Percentiles rank a stretch among this genome's conserved stretches.
Evolutionary conservation across 2,113 vertebrate genomes (phyloP).

Genomic region (Rutilus rutilus): DNA sequence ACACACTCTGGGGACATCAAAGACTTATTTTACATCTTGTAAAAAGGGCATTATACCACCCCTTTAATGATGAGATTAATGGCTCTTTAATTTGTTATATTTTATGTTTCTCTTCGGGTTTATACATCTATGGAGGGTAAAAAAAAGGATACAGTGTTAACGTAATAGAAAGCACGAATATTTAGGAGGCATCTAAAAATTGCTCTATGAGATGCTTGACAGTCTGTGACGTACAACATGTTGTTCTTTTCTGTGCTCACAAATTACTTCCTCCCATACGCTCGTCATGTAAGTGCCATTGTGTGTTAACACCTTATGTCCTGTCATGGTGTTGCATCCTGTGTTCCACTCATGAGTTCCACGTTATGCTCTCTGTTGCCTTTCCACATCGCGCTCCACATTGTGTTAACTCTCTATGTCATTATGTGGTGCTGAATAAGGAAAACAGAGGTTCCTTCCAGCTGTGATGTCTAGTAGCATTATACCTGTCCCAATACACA

Average conservation of each 20-base stretch:
- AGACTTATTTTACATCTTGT: no score
- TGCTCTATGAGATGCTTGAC: not conserved
- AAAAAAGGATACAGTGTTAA: no score
- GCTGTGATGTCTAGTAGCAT: conserved; percentile 8
- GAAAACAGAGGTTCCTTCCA: conserved; percentile 35
- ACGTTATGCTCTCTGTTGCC: conserved; percentile 21
- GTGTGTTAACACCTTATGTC: conserved; percentile 49
- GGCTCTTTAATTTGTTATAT: no score
- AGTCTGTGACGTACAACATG: not conserved
- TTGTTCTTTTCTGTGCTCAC: not conserved
- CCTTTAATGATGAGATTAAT: no score
- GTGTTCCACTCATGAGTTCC: conserved; percentile 15
- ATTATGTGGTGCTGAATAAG: conserved; percentile 35
- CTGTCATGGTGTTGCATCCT: conserved; percentile 18
- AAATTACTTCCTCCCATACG: not conserved
- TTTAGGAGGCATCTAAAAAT: no score
- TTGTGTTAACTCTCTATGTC: conserved; percentile 43
- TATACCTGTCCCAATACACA: conserved; percentile 24
- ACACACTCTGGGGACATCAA: no score
- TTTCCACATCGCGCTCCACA: not conserved
- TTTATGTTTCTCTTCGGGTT: no score
- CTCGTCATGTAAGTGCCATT: conserved; percentile 27
- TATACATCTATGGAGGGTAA: no score
- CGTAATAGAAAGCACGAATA: no score
- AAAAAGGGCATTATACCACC: no score